Percentiles rank a stretch among this genome's conserved stretches.
Evolutionary conservation across 2,888 invertebrate genomes (phyloP).

Genomic region (Bhutanitis thaidina): DNA sequence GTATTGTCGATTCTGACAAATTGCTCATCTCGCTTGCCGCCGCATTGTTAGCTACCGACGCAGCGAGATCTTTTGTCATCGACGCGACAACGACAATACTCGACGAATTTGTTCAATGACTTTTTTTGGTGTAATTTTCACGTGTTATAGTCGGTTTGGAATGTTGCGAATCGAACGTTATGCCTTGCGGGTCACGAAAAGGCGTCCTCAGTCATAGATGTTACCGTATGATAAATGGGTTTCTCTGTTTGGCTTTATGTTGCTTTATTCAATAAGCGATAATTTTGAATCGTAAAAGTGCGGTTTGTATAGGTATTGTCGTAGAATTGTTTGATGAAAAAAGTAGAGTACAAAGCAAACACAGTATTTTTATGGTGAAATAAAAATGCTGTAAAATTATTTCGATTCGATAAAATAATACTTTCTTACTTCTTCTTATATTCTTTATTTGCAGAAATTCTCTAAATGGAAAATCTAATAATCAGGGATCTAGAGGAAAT

Average conservation of each 20-base stretch:
- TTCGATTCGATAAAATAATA: too few relatives aligned
- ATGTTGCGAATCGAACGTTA: conserved; percentile 67
- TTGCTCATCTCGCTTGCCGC: conserved; percentile 69
- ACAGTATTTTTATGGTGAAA: conserved; percentile 30
- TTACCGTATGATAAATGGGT: conserved; percentile 64
- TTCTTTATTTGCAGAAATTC: too few relatives aligned
- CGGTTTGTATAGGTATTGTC: conserved; percentile 50
- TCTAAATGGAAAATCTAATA: too few relatives aligned
- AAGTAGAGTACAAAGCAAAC: conserved; percentile 50
- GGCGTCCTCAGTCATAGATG: conserved; percentile 47
- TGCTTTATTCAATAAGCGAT: conserved; percentile 42
- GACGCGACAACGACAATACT: conserved; percentile 51
- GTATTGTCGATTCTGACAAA: conserved; percentile 78
- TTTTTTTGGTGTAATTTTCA: conserved; percentile 75
- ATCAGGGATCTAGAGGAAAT: too few relatives aligned
- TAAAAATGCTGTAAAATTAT: conserved; percentile 23
- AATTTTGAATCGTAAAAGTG: conserved; percentile 44
- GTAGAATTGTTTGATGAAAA: conserved; percentile 36
- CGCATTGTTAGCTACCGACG: conserved; percentile 67
- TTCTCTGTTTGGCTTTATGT: conserved; percentile 51
- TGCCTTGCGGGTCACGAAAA: conserved; percentile 51
- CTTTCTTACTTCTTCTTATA: too few relatives aligned
- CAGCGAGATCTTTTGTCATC: conserved; percentile 56
- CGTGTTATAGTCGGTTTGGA: conserved; percentile 49
- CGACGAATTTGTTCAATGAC: conserved; percentile 53